Evolutionary conservation across 2,113 vertebrate species (phyloP), one percentile per base, ranked within the genome.

Genomic region (Chionis minor): DNA sequence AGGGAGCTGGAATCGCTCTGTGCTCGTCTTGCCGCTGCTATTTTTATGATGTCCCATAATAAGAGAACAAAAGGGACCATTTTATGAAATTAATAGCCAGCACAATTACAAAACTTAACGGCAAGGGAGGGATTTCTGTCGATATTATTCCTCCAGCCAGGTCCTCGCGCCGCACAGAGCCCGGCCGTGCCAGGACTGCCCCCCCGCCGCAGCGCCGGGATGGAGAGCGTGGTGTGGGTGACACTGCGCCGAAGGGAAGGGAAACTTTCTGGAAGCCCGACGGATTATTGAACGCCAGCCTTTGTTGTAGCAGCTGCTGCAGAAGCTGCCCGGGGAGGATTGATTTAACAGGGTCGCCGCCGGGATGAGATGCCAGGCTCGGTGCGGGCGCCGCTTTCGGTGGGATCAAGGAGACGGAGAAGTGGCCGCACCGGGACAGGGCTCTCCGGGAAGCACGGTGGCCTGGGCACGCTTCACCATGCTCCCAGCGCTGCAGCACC

Each of bases 31-130:
- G 89, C 95, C 30, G 63, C 94, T 96, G 96, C 94, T 97, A 97
- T 97, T 97, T 97, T 96, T 97, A 94, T 58, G 84, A 80, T 81
- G 95, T 90, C 95, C 90, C 96, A 47, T 95, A 95, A 96, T 92
- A 82, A 77, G 89, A 88, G 97, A 97, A 97, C 96, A 97, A 97
- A 95, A 95, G 94, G 91, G 92, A 95, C 74, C 78, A 7, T 94
- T 95, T 92, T 85, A 58, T 44, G 87, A 89, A 95, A 96, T 96
- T 92, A 92, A 96, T 95, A 75, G 23, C 86, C 96, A 88, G 91
- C 94, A 90, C 89, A 87, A 94, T 95, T 94, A 96, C 95, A 94
- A 94, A 96, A 92, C 84, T 47, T 24, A 72, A 80, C 0, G 18
- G 86, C 87, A n/a, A 88, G 74, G 84, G 74, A 92, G 49, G 54